Evolutionary conservation across 2,797 vertebrate genomes (phyloP), one percentile per base, ranked within the genome.

Genomic region (Cyprinodon diabolis): DNA sequence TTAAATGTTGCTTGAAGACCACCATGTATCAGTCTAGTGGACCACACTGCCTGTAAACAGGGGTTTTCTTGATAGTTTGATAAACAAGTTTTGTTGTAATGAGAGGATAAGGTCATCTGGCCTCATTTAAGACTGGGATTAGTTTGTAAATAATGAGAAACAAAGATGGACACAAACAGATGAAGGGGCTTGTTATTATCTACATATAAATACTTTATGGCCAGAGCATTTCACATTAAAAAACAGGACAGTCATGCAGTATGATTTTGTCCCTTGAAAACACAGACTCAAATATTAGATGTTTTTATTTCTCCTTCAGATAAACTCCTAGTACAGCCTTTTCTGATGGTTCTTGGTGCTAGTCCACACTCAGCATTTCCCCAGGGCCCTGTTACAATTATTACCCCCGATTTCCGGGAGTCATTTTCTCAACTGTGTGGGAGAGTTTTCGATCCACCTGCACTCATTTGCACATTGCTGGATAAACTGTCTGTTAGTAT

Each of bases 401-500:
- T 91, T 78, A 74, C 75, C 76, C 68, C 76, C 83, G 78, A 90
- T 90, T 92, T 87, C 86, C 75, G 47, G 66, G 66, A 79, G 70
- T 84, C 78, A 89, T 90, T 92, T 90, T 82, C 83, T 83, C 56
- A 45, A 21, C 75, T 83, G 75, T 85, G 85, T 92, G 82, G 90
- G 86, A 90, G 81, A 74, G 84, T 72, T 76, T 45, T 84, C 48
- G 76, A 69, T 76, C 68, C 49, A 56, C 73, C 70, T 84, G 77
- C 47, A 57, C 79, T 86, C 69, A 79, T 86, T 88, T 88, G 71
- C 56, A 75, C 66, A 14, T 81, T 88, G 87, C 21, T 82, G 70
- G 63, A 49, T 72, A 74, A 69, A 48, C 25, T 78, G 45, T 74
- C 69, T 51, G 17, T 71, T 35, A 7, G 23, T 71, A 30, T 68